These are phyloP conservation scores for Charadrius vociferus DNA, from an alignment of 2,113 vertebrate genomes.

Conservation along the genomic window DNA sequence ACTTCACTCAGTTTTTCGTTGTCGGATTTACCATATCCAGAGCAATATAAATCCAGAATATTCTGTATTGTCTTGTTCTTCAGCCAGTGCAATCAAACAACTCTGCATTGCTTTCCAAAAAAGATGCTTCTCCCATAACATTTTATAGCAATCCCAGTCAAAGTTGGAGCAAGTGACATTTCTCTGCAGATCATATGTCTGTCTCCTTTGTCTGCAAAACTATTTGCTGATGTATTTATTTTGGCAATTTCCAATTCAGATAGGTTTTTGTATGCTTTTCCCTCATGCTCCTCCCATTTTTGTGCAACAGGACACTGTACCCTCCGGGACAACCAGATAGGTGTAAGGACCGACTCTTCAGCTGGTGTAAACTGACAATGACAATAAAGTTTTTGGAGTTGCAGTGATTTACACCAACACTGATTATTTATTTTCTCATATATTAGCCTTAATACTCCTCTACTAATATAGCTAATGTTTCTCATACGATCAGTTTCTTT, in stretches of 20 bases:
- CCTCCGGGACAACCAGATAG: neutral
- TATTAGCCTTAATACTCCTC: neutral
- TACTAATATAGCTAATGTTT: neutral
- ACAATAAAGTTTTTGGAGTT: neutral
- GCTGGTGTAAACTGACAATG: neutral
- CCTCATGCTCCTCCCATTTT: neutral
- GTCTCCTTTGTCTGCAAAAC: neutral
- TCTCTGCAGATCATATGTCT: neutral
- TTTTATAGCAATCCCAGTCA: neutral
- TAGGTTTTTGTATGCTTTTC: fast-evolving
- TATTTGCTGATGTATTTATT: neutral
- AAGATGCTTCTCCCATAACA: neutral
- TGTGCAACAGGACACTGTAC: neutral
- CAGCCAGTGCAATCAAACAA: neutral
- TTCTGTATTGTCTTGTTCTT: neutral
- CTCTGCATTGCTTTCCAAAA: neutral
- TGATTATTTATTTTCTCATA: neutral
- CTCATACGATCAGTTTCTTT: neutral
- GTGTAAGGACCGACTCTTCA: neutral
- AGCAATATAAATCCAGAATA: neutral
- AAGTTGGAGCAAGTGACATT: neutral
- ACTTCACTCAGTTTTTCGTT: neutral
- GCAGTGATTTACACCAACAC: neutral
- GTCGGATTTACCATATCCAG: neutral
- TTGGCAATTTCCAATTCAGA: neutral